These are phyloP conservation scores for Epicampocera succincta DNA, from an alignment of 2,888 invertebrate species.

Conservation along the genomic window DNA sequence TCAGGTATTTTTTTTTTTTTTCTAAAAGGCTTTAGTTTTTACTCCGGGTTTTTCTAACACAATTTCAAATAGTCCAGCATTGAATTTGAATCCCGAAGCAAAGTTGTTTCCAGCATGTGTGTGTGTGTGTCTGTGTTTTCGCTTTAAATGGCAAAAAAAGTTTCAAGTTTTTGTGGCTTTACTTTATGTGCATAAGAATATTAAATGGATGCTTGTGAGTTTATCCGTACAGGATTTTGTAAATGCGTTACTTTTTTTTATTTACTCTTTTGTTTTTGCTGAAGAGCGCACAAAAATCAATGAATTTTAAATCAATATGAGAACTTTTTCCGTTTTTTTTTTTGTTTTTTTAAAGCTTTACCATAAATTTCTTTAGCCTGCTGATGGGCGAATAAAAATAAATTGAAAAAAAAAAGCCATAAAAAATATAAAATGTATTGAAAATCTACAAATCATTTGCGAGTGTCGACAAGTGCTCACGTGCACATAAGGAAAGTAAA, in stretches of 20 bases:
- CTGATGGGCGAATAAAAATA: conserved; percentile 55
- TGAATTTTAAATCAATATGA: conserved; percentile 64
- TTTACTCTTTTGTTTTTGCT: conserved; percentile 3
- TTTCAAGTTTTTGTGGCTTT: conserved; percentile 27
- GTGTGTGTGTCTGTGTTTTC: no score
- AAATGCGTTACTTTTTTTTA: background rate
- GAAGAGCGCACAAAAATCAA: conserved; percentile 57
- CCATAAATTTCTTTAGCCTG: conserved; percentile 21
- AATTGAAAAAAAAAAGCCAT: conserved; percentile 24
- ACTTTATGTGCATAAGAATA: conserved; percentile 11
- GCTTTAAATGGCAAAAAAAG: conserved; percentile 2
- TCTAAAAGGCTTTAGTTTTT: no score
- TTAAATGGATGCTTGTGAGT: background rate
- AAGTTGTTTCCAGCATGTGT: background rate
- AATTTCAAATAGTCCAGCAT: no score
- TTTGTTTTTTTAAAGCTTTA: background rate
- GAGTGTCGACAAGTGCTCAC: conserved; percentile 3
- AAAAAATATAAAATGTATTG: background rate
- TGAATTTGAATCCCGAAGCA: no score
- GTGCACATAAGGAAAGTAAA: background rate
- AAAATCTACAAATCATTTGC: conserved; percentile 56
- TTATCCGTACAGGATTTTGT: conserved; percentile 5
- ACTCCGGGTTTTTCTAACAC: no score
- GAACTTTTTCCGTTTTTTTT: conserved; percentile 25
- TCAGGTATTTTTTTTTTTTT: background rate